Evolutionary conservation across 2,113 vertebrate genomes (phyloP).

Genomic region (Nerophis ophidion): DNA sequence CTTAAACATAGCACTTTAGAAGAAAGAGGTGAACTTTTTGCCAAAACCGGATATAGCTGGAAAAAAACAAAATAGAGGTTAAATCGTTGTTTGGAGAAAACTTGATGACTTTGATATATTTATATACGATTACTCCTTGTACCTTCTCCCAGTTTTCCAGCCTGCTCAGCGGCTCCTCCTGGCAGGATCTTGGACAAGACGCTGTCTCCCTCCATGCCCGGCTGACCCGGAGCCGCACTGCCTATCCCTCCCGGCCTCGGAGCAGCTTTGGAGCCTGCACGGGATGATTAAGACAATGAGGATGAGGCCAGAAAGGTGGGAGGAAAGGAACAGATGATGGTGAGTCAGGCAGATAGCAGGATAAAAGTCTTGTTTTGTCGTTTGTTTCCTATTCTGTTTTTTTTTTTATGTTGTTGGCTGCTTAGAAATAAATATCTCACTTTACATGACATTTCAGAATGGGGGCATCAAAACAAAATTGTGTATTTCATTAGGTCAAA

Average conservation of each 20-base stretch:
- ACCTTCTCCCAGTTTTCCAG: slow-evolving; percentile 98
- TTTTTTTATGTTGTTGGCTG: not conserved
- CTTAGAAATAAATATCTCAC: not conserved
- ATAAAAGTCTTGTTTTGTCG: not conserved
- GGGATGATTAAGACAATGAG: not conserved
- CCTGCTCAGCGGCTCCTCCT: slow-evolving; percentile 90
- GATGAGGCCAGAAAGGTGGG: slow-evolving; percentile 10
- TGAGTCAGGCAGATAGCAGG: not conserved
- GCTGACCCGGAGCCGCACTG: slow-evolving; percentile 73
- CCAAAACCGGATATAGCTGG: slow-evolving; percentile 92
- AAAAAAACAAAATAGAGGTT: slow-evolving; percentile 23
- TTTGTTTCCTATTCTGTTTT: not conserved
- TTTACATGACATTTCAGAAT: too few relatives aligned
- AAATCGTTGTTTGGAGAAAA: not conserved
- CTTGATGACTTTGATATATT: not conserved
- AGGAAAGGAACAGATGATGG: not conserved
- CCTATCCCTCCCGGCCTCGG: slow-evolving; percentile 72
- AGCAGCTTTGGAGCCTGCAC: slow-evolving; percentile 76
- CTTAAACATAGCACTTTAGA: slow-evolving; percentile 78
- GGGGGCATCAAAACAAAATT: too few relatives aligned
- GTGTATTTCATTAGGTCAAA: too few relatives aligned
- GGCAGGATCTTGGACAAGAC: slow-evolving; percentile 94
- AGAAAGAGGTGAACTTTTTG: slow-evolving; percentile 98
- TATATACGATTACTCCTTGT: not conserved
- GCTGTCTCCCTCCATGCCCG: slow-evolving; percentile 81